Evolutionary conservation across 2,797 vertebrate genomes (phyloP).

Genomic region (Siniperca undulata): DNA sequence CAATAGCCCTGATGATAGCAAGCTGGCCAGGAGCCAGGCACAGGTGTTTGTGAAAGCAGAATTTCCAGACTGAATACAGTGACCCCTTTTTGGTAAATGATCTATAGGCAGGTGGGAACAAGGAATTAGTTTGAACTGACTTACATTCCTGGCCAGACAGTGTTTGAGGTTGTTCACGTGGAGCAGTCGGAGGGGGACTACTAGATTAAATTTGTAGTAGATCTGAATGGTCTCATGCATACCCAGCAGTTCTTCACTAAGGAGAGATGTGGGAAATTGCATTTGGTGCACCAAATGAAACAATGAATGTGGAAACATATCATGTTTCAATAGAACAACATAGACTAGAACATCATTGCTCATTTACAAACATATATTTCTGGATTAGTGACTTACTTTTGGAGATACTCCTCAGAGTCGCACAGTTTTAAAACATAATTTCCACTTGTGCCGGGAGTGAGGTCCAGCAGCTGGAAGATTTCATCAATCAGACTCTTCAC

Average conservation of each 20-base stretch:
- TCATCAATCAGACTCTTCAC: constrained; percentile 77
- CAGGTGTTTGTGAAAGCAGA: constrained; percentile 13
- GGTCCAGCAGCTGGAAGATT: constrained; percentile 69
- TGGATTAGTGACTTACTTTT: constrained; percentile 67
- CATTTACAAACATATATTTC: not conserved
- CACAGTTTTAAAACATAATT: constrained; percentile 80
- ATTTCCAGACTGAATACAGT: constrained; percentile 14
- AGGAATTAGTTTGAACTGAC: constrained; percentile 55
- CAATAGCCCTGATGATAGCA: constrained; percentile 44
- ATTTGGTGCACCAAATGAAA: not conserved
- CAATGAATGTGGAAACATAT: not conserved
- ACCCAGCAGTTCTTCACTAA: constrained; percentile 79
- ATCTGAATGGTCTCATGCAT: constrained; percentile 75
- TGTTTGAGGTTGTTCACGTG: constrained; percentile 37
- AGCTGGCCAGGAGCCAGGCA: not conserved
- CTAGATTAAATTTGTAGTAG: constrained; percentile 68
- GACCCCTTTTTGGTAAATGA: constrained; percentile 50
- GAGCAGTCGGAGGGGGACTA: constrained; percentile 76
- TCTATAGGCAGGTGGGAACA: constrained; percentile 15
- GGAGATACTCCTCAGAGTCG: constrained; percentile 81
- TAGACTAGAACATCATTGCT: not conserved
- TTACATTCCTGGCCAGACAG: constrained; percentile 75
- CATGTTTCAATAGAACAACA: not conserved
- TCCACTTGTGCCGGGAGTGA: not conserved
- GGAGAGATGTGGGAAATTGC: not conserved